A percentile compares a stretch with the other conserved stretches of the same genome.
Conservation (phyloP, 2,888 invertebrate genomes). For the Petrophora chlorosata region DNA sequence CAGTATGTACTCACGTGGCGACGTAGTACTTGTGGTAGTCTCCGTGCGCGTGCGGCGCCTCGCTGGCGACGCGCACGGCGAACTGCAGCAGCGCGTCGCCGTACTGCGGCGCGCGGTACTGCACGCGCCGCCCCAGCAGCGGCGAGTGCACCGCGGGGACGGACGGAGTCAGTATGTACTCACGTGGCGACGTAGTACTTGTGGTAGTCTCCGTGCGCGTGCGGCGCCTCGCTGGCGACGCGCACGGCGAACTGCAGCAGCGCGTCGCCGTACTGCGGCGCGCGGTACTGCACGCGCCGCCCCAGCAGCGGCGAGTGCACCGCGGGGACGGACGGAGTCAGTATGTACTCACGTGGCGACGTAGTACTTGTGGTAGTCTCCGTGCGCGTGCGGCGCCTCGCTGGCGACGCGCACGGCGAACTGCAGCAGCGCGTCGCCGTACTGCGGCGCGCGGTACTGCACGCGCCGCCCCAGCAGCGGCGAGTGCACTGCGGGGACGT, state of each 20-base stretch:
- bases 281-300: slow-evolving; percentile 46
- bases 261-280: slow-evolving; percentile 56
- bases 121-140: slow-evolving; percentile 48
- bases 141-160: slow-evolving; percentile 46
- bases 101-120: slow-evolving; percentile 52
- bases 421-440: slow-evolving; percentile 59
- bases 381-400: slow-evolving; percentile 39
- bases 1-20: slow-evolving; percentile 67
- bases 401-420: slow-evolving; percentile 54
- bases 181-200: slow-evolving; percentile 66
- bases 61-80: slow-evolving; percentile 54
- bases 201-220: slow-evolving; percentile 46
- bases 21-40: slow-evolving; percentile 63
- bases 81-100: slow-evolving; percentile 59
- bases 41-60: slow-evolving; percentile 36
- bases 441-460: slow-evolving; percentile 53
- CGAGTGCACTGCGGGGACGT: slow-evolving; percentile 40
- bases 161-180: slow-evolving; percentile 45
- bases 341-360: slow-evolving; percentile 63
- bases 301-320: slow-evolving; percentile 54
- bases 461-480: slow-evolving; percentile 54
- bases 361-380: slow-evolving; percentile 61
- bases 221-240: slow-evolving; percentile 44
- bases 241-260: slow-evolving; percentile 61
- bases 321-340: slow-evolving; percentile 32